Evolutionary conservation across 1,140 invertebrate genomes (phyloP).

Genomic region (Drepana arcuata): DNA sequence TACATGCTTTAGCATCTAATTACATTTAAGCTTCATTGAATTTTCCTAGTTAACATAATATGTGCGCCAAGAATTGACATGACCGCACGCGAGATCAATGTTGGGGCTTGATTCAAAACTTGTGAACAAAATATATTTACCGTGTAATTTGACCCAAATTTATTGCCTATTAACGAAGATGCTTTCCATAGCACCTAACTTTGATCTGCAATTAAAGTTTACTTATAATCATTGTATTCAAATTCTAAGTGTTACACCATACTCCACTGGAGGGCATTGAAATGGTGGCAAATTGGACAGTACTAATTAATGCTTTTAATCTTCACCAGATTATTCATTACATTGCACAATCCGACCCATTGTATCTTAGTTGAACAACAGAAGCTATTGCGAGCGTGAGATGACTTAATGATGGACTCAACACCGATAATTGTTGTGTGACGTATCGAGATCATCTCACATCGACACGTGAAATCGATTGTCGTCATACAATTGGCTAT

Average conservation of each 20-base stretch:
- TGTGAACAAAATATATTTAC: background rate
- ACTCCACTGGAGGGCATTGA: background rate
- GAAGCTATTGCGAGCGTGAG: constrained; percentile 14
- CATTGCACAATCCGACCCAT: constrained; percentile 23
- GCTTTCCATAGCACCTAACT: background rate
- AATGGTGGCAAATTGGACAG: constrained; percentile 16
- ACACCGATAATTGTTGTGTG: constrained; percentile 15
- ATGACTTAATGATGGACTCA: constrained; percentile 20
- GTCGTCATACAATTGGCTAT: constrained; percentile 1
- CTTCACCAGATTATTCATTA: constrained; percentile 21
- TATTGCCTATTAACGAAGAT: background rate
- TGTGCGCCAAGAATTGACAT: background rate
- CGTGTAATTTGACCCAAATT: background rate
- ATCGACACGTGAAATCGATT: constrained; percentile 35
- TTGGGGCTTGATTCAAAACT: no score
- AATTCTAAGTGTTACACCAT: constrained; percentile 9
- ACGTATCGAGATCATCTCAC: constrained; percentile 20
- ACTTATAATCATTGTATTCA: constrained; percentile 2
- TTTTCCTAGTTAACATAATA: background rate
- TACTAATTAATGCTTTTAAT: constrained; percentile 13
- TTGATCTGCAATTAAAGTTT: background rate
- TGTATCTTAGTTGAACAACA: constrained; percentile 17
- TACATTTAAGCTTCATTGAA: no score
- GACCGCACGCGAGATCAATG: no score
- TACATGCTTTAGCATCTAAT: no score